Evolutionary conservation across 2,113 vertebrate genomes (phyloP).

Genomic region (Protobothrops flavoviridis): DNA sequence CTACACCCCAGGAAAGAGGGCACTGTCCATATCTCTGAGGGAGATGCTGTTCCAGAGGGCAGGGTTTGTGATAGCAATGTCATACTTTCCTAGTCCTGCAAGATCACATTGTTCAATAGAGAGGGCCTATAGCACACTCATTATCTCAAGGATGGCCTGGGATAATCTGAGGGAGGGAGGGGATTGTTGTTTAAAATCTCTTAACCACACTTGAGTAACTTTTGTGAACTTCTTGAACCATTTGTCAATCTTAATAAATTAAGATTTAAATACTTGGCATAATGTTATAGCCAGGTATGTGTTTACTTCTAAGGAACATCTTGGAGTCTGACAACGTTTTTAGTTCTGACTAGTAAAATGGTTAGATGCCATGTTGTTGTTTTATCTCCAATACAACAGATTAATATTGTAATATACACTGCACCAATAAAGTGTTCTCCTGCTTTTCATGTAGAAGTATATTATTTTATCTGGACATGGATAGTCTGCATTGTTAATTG

Average conservation of each 20-base stretch:
- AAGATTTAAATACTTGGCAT: background rate
- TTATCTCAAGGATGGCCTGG: background rate
- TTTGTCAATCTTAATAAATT: background rate
- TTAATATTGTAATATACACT: background rate
- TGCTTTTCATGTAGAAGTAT: background rate
- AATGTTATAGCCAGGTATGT: background rate
- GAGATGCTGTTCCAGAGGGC: background rate
- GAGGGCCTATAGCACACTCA: background rate
- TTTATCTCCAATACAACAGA: background rate
- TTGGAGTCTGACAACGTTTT: background rate
- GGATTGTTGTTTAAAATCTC: background rate
- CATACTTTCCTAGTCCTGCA: background rate
- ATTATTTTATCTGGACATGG: background rate
- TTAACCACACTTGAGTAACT: background rate
- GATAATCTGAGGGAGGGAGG: background rate
- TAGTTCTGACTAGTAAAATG: background rate
- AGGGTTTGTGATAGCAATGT: background rate
- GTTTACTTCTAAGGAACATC: background rate
- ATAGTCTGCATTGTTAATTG: background rate
- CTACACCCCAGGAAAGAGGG: background rate
- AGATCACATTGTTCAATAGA: background rate
- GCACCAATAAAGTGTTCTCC: background rate
- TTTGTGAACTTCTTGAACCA: background rate
- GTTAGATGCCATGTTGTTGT: background rate
- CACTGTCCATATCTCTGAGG: background rate